Percentiles rank a stretch among this genome's conserved stretches.
Conservation (phyloP, 2,797 vertebrate genomes). For the Zonotrichia albicollis region DNA sequence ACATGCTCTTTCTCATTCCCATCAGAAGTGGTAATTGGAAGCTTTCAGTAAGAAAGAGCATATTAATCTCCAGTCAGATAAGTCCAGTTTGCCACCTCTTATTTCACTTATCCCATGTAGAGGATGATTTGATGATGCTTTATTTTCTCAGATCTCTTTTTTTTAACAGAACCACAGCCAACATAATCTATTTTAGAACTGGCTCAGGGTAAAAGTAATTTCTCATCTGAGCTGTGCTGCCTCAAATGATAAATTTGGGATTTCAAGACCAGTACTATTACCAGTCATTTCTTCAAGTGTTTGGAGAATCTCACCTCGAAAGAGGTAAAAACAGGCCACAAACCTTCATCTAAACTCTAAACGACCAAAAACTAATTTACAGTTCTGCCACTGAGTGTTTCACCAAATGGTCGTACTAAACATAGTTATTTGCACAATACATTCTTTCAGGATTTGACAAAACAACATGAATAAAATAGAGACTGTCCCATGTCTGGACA, state of each 20-base stretch:
- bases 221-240: not conserved
- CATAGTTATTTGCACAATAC: not conserved
- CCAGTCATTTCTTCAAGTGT: slow-evolving; percentile 13
- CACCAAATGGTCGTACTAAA: not conserved
- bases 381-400: not conserved
- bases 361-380: not conserved
- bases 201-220: not conserved
- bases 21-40: not conserved
- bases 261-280: not conserved
- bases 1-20: not conserved
- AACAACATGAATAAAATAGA: not conserved
- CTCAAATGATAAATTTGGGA: not conserved
- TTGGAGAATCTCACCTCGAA: not conserved
- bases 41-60: not conserved
- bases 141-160: not conserved
- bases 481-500: not conserved
- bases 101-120: not conserved
- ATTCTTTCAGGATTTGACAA: not conserved
- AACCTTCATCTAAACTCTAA: not conserved
- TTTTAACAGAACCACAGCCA: not conserved
- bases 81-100: not conserved
- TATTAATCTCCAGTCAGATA: not conserved
- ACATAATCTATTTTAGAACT: slow-evolving; percentile 9
- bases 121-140: not conserved
- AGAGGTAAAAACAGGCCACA: not conserved